Evolutionary conservation across 2,888 invertebrate genomes (phyloP).

Genomic region (Aporophyla lueneburgensis): DNA sequence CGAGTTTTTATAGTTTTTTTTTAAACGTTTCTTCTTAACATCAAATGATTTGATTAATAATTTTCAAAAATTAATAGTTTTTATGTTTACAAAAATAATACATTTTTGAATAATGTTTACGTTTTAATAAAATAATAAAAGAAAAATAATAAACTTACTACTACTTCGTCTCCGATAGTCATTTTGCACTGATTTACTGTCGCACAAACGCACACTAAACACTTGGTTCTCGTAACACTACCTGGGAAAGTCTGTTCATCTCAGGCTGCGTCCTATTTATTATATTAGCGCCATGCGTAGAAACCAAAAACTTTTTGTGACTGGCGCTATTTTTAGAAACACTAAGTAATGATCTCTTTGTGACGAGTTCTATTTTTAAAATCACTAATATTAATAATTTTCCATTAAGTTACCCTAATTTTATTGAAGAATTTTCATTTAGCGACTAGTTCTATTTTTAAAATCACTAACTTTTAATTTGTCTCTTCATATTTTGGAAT

Average conservation of each 20-base stretch:
- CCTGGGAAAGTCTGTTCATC: conserved; percentile 34
- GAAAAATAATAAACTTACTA: conserved; percentile 21
- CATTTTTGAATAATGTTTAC: not conserved
- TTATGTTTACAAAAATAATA: too few relatives aligned
- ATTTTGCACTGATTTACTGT: conserved; percentile 46
- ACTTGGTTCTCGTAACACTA: conserved; percentile 42
- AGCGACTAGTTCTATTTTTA: not conserved
- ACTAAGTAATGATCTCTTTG: not conserved
- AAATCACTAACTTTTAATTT: not conserved
- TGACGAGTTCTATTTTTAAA: not conserved
- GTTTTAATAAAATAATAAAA: not conserved
- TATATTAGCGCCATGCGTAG: conserved; percentile 36
- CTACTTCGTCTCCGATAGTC: conserved; percentile 51
- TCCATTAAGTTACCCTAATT: not conserved
- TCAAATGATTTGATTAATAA: not conserved
- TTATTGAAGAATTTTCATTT: not conserved
- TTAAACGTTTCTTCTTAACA: too few relatives aligned
- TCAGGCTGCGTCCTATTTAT: conserved; percentile 22
- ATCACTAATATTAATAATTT: not conserved
- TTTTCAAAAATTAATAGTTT: not conserved
- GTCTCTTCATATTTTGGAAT: not conserved
- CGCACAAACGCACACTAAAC: conserved; percentile 36
- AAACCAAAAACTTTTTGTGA: conserved; percentile 12
- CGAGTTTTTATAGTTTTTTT: too few relatives aligned
- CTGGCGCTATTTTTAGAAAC: conserved; percentile 21